A percentile compares a stretch with the other conserved stretches of the same genome.
phyloP scores from a whole-genome alignment of 2,888 invertebrate genomes.

The Antheraea assamensis region DNA sequence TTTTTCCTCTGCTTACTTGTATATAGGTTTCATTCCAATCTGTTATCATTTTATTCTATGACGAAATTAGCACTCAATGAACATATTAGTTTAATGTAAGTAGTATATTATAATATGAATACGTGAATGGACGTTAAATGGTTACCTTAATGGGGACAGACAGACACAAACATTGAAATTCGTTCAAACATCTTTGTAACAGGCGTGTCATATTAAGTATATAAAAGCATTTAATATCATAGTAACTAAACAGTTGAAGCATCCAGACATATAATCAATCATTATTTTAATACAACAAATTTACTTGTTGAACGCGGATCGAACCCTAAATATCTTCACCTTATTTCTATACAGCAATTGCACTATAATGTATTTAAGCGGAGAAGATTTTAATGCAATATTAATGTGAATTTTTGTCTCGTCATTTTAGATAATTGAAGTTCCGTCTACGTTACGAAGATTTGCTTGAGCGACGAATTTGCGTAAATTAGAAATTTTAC shows the following conservation, averaged over 20 bases:
- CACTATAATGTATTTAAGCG: background rate
- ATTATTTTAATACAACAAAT: background rate
- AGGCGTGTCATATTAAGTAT: too few relatives aligned
- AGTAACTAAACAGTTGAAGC: background rate
- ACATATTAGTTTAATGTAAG: background rate
- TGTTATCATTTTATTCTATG: background rate
- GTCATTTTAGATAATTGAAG: background rate
- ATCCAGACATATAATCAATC: background rate
- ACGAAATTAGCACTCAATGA: background rate
- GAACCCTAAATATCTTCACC: background rate
- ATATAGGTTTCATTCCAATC: background rate
- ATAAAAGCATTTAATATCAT: background rate
- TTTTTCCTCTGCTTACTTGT: too few relatives aligned
- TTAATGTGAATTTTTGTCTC: background rate
- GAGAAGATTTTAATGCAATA: background rate
- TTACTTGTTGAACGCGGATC: background rate
- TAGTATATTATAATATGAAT: background rate
- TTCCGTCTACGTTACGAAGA: too few relatives aligned
- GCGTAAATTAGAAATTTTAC: too few relatives aligned
- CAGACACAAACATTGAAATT: background rate
- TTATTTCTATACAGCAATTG: background rate
- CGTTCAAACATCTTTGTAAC: too few relatives aligned
- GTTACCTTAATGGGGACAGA: background rate
- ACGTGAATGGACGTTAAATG: background rate
- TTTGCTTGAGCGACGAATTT: too few relatives aligned